Evolutionary conservation across 2,113 vertebrate genomes (phyloP).

Genomic region (Rhabdornis inornatus): DNA sequence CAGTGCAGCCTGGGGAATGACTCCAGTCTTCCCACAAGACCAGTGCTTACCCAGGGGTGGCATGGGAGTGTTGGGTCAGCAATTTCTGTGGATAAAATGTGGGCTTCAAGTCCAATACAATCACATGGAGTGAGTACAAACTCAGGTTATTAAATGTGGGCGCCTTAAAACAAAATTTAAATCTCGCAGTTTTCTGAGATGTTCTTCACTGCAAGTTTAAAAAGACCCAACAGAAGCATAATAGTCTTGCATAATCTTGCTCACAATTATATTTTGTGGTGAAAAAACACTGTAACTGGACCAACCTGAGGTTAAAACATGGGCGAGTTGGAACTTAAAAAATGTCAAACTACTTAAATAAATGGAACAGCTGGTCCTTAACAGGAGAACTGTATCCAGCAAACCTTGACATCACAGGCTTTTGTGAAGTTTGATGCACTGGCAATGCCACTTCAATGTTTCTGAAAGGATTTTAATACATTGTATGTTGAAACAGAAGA

Average conservation of each 20-base stretch:
- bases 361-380: neutral
- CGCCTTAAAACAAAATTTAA: neutral
- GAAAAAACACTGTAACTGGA: neutral
- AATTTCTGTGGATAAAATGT: neutral
- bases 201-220: neutral
- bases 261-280: neutral
- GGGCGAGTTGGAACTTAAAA: neutral
- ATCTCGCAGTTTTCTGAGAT: neutral
- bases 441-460: conserved; percentile 17
- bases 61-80: neutral
- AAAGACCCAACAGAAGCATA: neutral
- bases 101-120: neutral
- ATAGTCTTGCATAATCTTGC: neutral
- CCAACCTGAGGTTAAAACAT: neutral
- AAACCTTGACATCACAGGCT: conserved; percentile 23
- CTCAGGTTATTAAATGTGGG: neutral
- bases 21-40: neutral
- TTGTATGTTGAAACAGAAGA: neutral
- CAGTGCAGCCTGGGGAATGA: fast-evolving
- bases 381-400: neutral
- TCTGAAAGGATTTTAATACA: conserved; percentile 1
- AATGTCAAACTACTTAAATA: neutral
- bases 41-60: neutral
- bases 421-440: conserved; percentile 18
- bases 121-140: neutral